phyloP scores from a whole-genome alignment of 2,888 invertebrate genomes.

The Tribolium freemani region DNA sequence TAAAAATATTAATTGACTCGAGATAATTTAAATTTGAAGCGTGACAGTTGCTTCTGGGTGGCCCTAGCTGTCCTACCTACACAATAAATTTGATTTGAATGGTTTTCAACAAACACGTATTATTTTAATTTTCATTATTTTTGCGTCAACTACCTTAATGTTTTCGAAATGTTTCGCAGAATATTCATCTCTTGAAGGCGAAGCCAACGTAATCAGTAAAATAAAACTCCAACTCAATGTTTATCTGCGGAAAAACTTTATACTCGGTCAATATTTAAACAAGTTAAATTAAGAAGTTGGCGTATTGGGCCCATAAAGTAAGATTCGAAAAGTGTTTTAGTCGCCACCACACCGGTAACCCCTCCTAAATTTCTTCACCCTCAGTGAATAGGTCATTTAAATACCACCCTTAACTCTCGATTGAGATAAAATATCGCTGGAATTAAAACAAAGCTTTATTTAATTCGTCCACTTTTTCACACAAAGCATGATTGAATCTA shows the following conservation, averaged over 20 bases:
- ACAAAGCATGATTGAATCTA: background rate
- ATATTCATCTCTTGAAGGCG: background rate
- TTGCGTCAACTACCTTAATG: background rate
- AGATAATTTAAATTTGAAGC: background rate
- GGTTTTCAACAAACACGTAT: too few relatives aligned
- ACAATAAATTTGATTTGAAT: background rate
- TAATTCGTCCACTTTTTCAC: constrained; percentile 10
- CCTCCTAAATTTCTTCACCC: too few relatives aligned
- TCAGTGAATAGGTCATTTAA: too few relatives aligned
- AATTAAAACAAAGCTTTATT: constrained; percentile 2
- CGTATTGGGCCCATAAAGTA: background rate
- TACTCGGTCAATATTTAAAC: background rate
- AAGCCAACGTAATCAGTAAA: background rate
- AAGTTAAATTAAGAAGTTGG: background rate
- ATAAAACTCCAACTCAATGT: background rate
- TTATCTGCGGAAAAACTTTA: background rate
- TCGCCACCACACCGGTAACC: background rate
- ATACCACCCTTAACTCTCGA: too few relatives aligned
- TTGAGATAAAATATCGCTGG: too few relatives aligned
- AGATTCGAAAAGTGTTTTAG: background rate
- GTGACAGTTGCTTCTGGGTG: background rate
- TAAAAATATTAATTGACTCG: background rate
- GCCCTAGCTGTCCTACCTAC: background rate
- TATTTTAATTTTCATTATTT: background rate
- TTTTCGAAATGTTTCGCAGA: too few relatives aligned